These are phyloP conservation scores for Agrotis exclamationis DNA, from an alignment of 2,888 invertebrate genomes.

Conservation along the genomic window DNA sequence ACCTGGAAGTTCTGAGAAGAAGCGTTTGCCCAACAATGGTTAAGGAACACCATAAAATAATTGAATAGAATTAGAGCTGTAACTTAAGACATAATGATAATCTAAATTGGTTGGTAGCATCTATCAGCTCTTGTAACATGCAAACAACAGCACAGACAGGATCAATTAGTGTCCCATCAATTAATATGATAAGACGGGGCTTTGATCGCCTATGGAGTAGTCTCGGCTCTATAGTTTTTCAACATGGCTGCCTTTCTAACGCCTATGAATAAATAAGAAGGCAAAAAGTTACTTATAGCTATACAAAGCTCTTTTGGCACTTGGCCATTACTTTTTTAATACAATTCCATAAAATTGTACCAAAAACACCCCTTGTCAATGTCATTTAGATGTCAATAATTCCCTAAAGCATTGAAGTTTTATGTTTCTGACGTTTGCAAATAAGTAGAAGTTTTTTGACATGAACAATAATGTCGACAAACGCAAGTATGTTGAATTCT, in stretches of 20 bases:
- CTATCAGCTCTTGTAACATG: too few species aligned
- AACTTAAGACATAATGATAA: too few species aligned
- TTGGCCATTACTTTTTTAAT: neutral
- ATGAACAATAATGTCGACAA: neutral
- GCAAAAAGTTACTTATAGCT: neutral
- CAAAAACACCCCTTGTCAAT: neutral
- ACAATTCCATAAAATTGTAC: neutral
- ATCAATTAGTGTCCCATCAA: too few species aligned
- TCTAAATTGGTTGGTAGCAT: too few species aligned
- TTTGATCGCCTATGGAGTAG: conserved; percentile 30
- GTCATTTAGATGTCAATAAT: neutral
- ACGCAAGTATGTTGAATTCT: too few species aligned
- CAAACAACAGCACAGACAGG: too few species aligned
- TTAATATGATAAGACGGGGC: conserved; percentile 7
- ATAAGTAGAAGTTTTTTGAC: neutral
- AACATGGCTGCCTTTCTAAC: neutral
- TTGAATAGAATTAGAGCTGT: too few species aligned
- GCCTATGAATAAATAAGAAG: neutral
- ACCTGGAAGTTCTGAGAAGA: too few species aligned
- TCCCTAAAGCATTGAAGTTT: neutral
- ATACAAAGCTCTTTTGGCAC: neutral
- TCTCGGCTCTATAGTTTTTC: conserved; percentile 20
- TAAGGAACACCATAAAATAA: too few species aligned
- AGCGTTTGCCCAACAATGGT: too few species aligned
- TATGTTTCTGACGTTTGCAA: neutral